Conservation (phyloP, 2,113 vertebrate genomes). For the Formicarius rufipectus region DNA sequence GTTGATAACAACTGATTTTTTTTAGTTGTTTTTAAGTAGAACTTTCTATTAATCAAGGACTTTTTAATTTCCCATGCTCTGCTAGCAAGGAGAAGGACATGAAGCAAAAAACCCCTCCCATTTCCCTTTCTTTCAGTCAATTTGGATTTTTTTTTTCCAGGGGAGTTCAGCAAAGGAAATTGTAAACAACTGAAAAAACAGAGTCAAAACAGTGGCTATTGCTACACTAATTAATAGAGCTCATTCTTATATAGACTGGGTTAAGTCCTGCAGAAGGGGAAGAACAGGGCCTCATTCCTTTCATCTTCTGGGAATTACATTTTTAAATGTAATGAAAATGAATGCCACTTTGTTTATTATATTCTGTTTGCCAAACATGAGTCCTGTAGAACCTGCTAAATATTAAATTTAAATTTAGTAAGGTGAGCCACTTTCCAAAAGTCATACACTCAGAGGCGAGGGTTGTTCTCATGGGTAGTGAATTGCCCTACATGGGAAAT, state of each 20-base stretch:
- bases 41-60: neutral
- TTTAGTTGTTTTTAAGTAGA: neutral
- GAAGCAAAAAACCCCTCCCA: neutral
- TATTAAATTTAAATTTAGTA: slow-evolving; percentile 36
- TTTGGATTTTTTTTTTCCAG: slow-evolving; percentile 30
- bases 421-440: neutral
- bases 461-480: neutral
- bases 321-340: slow-evolving; percentile 62
- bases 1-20: neutral
- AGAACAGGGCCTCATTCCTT: neutral
- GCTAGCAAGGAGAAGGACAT: neutral
- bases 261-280: neutral
- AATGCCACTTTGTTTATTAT: slow-evolving; percentile 38
- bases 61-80: neutral
- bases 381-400: slow-evolving; percentile 20
- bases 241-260: neutral
- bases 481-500: neutral
- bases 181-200: slow-evolving; percentile 6
- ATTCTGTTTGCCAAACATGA: slow-evolving; percentile 27
- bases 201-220: neutral
- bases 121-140: slow-evolving; percentile 41
- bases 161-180: slow-evolving; percentile 2
- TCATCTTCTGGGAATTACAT: slow-evolving; percentile 13
- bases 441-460: neutral
- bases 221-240: slow-evolving; percentile 29